Base-by-base conservation (phyloP, 1,140 invertebrate species). In the Trachelipus rathkii region DNA sequence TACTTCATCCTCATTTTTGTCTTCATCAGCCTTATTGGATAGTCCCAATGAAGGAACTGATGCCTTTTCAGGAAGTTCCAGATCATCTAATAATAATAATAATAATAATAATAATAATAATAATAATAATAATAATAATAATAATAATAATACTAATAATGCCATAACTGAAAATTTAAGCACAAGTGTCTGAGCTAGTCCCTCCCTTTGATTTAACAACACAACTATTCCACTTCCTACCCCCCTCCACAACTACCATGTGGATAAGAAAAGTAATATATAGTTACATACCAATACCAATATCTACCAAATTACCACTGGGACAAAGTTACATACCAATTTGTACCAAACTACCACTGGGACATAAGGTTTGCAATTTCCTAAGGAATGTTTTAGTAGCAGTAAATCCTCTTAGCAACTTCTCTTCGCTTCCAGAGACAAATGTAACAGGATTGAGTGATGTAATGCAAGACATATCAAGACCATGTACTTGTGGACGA, bases 41-140 rank as follows among this genome's bases (percentile, higher is more conserved):
- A 99, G 85, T 19, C 96, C 96, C 19, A 99, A 87, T 0, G 95
- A 94, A 15, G 97, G 95, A 9, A 98, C 92, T 15, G 92, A 91
- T n/a, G 95, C 95, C 67, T 90, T 92, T 84, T 93, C 90, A 10
- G 91, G 90, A 77, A 76, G 82, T 67, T 33, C 73, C 71, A 73
- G 21, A 15, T 60, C 75, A 24, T 74, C 72, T 74, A 19, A 3
- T 3, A 60, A 60, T 15, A 19, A 19, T 33, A 33, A 33, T 33
- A 33, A 33, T 33, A 33, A 33, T 33, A 33, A 33, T 33, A 33
- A 33, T 33, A 33, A 33, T 33, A 33, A 33, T 33, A 33, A 33
- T 33, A 33, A 33, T 33, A 33, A 33, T 33, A 33, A 33, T 33
- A 33, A 33, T 33, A 33, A 33, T 33, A 33, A 33, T 33, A 33